Evolutionary conservation across 2,888 invertebrate species (phyloP), one percentile per base, ranked within the genome.

Genomic region (Parnassius glacialis): DNA sequence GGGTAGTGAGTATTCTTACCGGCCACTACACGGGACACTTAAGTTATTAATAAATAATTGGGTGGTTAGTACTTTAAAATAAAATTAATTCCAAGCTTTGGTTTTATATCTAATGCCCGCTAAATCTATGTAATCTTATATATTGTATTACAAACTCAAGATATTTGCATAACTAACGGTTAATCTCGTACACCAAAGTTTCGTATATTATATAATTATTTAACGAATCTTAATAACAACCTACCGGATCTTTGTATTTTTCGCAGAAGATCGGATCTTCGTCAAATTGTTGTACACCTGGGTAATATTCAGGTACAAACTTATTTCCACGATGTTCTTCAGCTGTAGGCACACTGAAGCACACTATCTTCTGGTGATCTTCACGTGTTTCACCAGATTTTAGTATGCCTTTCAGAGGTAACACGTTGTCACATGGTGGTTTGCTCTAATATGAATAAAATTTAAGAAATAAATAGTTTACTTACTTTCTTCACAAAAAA

Each of bases 291-390:
- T 84, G 75, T 0, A 83, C 86, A 0, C 85, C 76, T 41, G 84
- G 80, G 68, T 86, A 82, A 3, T 59, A 59, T 0, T 67, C 57
- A 45, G 65, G 65, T 42, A 55, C 10, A 9, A 42, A 64, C 12
- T 54, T 41, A 2, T 68, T 52, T 12, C 65, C 76, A 1, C 80
- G 73, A 48, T 80, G 82, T 34, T 84, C 84, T 43, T 82, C 74
- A 0, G 80, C 65, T n/a, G 84, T 80, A 0, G 91, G 89, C 0
- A 87, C 91, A 63, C 76, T 90, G 79, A 91, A 91, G 80, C 90
- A 91, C 13, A 91, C 90, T 67, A 91, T 81, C 72, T 89, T 90
- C 74, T 90, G 91, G 67, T 90, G 88, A 66, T 90, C 91, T 20
- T 89, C 90, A 11, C 80, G 78, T 10, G 89, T 80, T 0, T 74